Base-by-base conservation (phyloP, 2,113 vertebrate genomes). In the Colius striatus region DNA sequence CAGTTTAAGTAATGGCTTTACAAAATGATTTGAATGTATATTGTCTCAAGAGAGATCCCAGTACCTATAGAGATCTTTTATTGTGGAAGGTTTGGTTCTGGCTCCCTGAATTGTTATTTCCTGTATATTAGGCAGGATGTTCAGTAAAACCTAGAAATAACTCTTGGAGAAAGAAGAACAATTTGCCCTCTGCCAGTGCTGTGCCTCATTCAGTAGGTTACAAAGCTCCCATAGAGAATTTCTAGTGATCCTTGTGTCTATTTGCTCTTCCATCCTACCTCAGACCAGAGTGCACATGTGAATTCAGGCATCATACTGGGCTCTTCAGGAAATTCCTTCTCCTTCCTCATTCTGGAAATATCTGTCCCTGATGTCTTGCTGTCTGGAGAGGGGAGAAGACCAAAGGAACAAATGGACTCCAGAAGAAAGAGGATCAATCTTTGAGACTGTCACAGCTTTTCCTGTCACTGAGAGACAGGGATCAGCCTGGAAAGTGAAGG, bases 161-260 rank as follows among this genome's bases (percentile, higher is more conserved):
- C 10, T 62, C 21, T 66, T 0, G 0, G 1, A 45, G 57, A 75
- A 79, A 76, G 26, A 36, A 68, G 21, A 67, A 26, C 47, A 2
- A 0, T 91, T 87, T 89, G 8, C 5, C 5, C 7, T 81, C 11
- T 89, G 16, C 36, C 18, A 36, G 16, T 21, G 34, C 4, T 30
- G 3, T 26, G 9, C n/a, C 27, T 71, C 41, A 67, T 53, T 53
- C 21, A 74, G 30, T 38, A 61, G 34, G 23, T 9, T 50, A 54
- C 14, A 62, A 62, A 47, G 2, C 10, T 87, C 38, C 21, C 34
- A 13, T 73, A 60, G 62, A 68, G 53, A 34, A 5, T 45, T 74
- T 77, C 50, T 73, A 26, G 12, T 71, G 36, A 54, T 74, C 38
- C 25, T 78, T 11, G 1, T 41, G 14, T 71, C 55, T 78, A 2